Evolutionary conservation across 2,797 vertebrate genomes (phyloP).

Genomic region (Diceros bicornis): DNA sequence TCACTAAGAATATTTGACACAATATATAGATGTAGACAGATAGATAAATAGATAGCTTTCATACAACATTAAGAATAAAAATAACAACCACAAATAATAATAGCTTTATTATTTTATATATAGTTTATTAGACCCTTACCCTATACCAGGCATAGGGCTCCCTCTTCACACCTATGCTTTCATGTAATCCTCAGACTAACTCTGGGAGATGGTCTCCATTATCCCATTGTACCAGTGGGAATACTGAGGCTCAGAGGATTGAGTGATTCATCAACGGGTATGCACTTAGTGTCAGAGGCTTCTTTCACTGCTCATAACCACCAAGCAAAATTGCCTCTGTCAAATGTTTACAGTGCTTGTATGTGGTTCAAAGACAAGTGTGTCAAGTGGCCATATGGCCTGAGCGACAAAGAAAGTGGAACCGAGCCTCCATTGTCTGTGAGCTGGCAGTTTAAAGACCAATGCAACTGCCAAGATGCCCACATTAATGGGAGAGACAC

Average conservation of each 20-base stretch:
- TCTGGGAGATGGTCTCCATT: not conserved
- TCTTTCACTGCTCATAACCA: not conserved
- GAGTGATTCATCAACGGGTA: not conserved
- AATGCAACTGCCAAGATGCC: not conserved
- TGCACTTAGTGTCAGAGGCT: not conserved
- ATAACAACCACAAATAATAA: not conserved
- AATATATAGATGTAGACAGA: not conserved
- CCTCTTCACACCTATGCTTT: not conserved
- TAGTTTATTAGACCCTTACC: not conserved
- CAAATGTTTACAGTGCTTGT: not conserved
- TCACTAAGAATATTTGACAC: not conserved
- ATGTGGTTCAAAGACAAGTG: not conserved
- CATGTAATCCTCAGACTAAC: not conserved
- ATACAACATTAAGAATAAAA: conserved; percentile 50
- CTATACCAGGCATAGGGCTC: not conserved
- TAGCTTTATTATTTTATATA: too few species aligned
- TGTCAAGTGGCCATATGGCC: not conserved
- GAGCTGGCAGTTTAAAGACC: not conserved
- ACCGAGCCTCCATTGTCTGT: not conserved
- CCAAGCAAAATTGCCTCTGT: not conserved
- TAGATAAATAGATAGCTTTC: not conserved
- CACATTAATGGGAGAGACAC: not conserved
- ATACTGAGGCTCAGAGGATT: not conserved
- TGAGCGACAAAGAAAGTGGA: not conserved
- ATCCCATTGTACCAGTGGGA: not conserved